These are phyloP conservation scores for Oreohelix idahoensis DNA, from an alignment of 1,140 invertebrate species.

Conservation along the genomic window DNA sequence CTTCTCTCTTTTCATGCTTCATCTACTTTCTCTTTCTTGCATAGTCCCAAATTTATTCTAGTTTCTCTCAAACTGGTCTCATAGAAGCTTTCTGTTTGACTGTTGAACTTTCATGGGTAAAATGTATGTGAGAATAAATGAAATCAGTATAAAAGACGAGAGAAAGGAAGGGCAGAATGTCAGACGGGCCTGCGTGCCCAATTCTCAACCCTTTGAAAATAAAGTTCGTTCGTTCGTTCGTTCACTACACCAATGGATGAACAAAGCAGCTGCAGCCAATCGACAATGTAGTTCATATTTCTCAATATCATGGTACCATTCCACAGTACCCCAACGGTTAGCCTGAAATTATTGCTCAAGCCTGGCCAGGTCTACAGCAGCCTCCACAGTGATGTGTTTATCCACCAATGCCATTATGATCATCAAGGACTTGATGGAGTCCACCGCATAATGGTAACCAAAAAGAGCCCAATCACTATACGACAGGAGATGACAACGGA, in stretches of 20 bases:
- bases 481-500: conserved; percentile 83
- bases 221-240: too few species aligned
- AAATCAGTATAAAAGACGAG: too few species aligned
- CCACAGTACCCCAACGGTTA: conserved; percentile 90
- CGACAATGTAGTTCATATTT: conserved; percentile 86
- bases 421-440: conserved; percentile 93
- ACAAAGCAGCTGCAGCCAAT: conserved; percentile 87
- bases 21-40: too few species aligned
- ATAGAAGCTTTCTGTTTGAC: conserved; percentile 54
- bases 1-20: too few species aligned
- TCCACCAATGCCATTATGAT: conserved; percentile 87
- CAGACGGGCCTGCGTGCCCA: too few species aligned
- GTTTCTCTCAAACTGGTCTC: conserved; percentile 5
- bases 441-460: conserved; percentile 89
- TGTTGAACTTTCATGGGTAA: too few species aligned
- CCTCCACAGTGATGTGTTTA: conserved; percentile 82
- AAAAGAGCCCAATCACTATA: conserved; percentile 84
- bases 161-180: too few species aligned
- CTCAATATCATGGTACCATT: conserved; percentile 94
- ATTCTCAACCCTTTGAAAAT: too few species aligned
- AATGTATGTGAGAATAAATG: too few species aligned
- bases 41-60: too few species aligned
- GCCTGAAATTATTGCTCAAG: conserved; percentile 92
- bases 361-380: conserved; percentile 86
- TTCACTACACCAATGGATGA: conserved; percentile 79